Base-by-base conservation (phyloP, 2,888 invertebrate species). In the Trilocha varians region DNA sequence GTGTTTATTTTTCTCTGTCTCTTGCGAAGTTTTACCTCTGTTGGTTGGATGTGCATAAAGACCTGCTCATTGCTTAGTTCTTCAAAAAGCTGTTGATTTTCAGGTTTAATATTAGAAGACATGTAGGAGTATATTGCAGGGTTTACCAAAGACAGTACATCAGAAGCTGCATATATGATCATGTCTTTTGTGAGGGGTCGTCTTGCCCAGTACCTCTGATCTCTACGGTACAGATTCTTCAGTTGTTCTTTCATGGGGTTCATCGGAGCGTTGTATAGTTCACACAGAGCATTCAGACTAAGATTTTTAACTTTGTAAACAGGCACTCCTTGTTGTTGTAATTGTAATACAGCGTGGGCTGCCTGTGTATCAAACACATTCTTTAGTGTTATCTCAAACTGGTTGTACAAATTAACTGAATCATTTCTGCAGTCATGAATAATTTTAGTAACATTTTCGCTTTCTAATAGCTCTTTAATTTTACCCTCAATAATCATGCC, bases 261-360 rank as follows among this genome's bases (percentile, higher is more conserved):
- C 63, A 91, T 88, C 0, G 95, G 93, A 38, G 95, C 95, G 64
- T 93, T 93, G 71, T 97, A 96, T 49, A 92, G 88, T 75, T 96
- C 94, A 76, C 97, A 97, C 41, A 98, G 87, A 41, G 96, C 94
- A 84, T 96, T 96, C 44, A 98, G 87, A 56, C 96, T 95, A 38
- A 97, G 91, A 70, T 95, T 95, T 80, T 97, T 97, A 40, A 96
- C 95, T 87, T 98, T 98, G 70, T 97, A 95, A 39, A 97, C 95
- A 32, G 97, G 96, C 59, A 95, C 93, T 47, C 92, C 92, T 46
- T 93, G 94, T 60, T 95, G 94, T 80, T 97, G 97, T 65, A 91
- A 92, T 65, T 97, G 95, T 38, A 98, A 79, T 9, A 98, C 93
- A 41, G 97, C 94, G 76, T 98, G 96, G 34, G 97, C 97, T 32